Conservation (phyloP, 2,113 vertebrate genomes). For the Pterophyllum scalare region DNA sequence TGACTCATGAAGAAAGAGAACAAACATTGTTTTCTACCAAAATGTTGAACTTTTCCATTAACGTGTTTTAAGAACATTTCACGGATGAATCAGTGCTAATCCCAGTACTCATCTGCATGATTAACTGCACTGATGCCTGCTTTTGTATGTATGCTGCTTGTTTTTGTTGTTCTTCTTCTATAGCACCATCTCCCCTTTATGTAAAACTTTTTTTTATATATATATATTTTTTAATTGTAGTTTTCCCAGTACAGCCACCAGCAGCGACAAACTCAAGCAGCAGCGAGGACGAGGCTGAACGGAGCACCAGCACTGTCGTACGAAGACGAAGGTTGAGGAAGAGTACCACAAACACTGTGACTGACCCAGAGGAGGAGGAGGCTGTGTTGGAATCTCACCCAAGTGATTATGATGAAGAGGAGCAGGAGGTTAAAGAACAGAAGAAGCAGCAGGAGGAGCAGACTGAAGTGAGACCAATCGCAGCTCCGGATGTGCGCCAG, state of each 20-base stretch:
- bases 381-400: conserved; percentile 42
- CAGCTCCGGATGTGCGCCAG: neutral
- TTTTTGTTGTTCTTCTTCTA: neutral
- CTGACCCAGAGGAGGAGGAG: conserved; percentile 85
- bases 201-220: neutral
- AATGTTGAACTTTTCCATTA: no score
- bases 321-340: conserved; percentile 87
- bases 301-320: conserved; percentile 67
- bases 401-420: conserved; percentile 74
- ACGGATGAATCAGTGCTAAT: neutral
- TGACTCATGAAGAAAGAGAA: no score
- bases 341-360: conserved; percentile 71
- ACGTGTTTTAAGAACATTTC: no score
- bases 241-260: conserved; percentile 61
- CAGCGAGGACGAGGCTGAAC: conserved; percentile 79
- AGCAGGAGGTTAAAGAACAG: conserved; percentile 70
- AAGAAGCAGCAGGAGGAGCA: conserved; percentile 3
- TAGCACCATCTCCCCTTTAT: neutral
- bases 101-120: conserved; percentile 12
- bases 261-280: conserved; percentile 83
- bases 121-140: conserved; percentile 4
- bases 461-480: conserved; percentile 39
- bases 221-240: conserved; percentile 54
- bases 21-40: no score
- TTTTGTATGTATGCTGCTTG: neutral